A percentile compares a stretch with the other conserved stretches of the same genome.
phyloP scores from a whole-genome alignment of 2,888 invertebrate species.

The Aspidiotus destructor region DNA sequence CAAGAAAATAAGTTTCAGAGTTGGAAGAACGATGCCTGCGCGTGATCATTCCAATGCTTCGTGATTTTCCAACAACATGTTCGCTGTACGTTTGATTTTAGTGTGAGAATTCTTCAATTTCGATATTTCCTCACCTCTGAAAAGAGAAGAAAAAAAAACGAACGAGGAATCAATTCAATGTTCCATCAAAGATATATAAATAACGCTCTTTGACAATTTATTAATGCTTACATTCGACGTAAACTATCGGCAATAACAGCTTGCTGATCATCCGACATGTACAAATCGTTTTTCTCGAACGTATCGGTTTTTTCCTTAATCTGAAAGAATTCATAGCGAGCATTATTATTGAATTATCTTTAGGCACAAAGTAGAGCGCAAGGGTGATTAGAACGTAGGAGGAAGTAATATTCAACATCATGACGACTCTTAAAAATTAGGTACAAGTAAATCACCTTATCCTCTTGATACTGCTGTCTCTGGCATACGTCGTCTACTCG shows the following conservation, averaged over 20 bases:
- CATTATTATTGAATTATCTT: neutral
- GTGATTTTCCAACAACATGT: slow-evolving; percentile 12
- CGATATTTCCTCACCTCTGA: slow-evolving; percentile 19
- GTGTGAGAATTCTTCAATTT: slow-evolving; percentile 9
- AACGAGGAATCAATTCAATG: too few relatives aligned
- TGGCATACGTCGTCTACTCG: slow-evolving; percentile 17
- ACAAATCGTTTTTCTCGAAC: slow-evolving; percentile 13
- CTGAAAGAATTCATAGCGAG: neutral
- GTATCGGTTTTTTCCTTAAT: slow-evolving; percentile 10
- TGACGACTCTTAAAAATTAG: too few relatives aligned
- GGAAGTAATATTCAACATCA: neutral
- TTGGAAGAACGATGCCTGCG: too few relatives aligned
- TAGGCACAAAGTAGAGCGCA: neutral
- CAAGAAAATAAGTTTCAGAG: too few relatives aligned
- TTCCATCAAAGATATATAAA: neutral
- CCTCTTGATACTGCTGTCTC: slow-evolving; percentile 21
- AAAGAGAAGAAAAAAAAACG: neutral
- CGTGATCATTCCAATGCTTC: neutral
- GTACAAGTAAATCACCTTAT: slow-evolving; percentile 3
- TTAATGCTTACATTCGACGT: slow-evolving; percentile 8
- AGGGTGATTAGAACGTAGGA: too few relatives aligned
- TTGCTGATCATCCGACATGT: slow-evolving; percentile 19
- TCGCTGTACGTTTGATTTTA: slow-evolving; percentile 8
- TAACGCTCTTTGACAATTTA: neutral
- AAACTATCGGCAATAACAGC: slow-evolving; percentile 12